These are phyloP conservation scores for Leptodactylus fallax DNA, from an alignment of 2,797 vertebrate genomes.

Conservation along the genomic window DNA sequence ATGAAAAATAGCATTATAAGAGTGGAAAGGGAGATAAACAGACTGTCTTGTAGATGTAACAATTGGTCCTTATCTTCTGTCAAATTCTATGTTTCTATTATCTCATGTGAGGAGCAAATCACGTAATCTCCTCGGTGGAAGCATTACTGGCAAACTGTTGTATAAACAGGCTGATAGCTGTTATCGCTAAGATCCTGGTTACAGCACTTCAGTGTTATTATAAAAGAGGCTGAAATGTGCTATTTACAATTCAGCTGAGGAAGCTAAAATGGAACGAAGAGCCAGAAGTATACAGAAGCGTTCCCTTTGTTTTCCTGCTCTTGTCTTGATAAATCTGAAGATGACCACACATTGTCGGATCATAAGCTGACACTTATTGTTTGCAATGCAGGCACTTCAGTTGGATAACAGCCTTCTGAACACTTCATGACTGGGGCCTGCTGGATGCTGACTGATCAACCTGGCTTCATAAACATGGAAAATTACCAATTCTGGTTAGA, in stretches of 20 bases:
- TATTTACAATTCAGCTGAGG: slow-evolving; percentile 8
- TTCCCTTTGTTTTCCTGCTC: neutral
- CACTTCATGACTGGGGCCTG: neutral
- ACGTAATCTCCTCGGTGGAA: neutral
- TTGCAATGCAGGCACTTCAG: neutral
- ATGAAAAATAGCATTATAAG: slow-evolving; percentile 4
- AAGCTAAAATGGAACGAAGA: slow-evolving; percentile 19
- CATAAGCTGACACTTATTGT: neutral
- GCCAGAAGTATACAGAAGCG: neutral
- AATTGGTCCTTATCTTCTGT: slow-evolving; percentile 38
- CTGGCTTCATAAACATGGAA: neutral
- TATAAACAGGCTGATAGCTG: slow-evolving; percentile 23
- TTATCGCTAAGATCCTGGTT: slow-evolving; percentile 19
- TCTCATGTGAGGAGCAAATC: slow-evolving; percentile 34
- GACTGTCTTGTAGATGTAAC: neutral
- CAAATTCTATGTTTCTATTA: slow-evolving; percentile 44
- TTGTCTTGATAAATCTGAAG: slow-evolving; percentile 20
- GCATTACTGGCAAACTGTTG: slow-evolving; percentile 17
- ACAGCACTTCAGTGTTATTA: slow-evolving; percentile 27
- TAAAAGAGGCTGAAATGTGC: neutral
- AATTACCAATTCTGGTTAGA: neutral
- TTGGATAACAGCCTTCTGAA: neutral
- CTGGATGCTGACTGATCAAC: neutral
- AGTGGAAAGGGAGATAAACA: slow-evolving; percentile 29
- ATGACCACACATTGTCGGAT: neutral